Percentiles rank a stretch among this genome's conserved stretches.
Evolutionary conservation across 1,140 invertebrate genomes (phyloP).

Genomic region (Anastrepha ludens): DNA sequence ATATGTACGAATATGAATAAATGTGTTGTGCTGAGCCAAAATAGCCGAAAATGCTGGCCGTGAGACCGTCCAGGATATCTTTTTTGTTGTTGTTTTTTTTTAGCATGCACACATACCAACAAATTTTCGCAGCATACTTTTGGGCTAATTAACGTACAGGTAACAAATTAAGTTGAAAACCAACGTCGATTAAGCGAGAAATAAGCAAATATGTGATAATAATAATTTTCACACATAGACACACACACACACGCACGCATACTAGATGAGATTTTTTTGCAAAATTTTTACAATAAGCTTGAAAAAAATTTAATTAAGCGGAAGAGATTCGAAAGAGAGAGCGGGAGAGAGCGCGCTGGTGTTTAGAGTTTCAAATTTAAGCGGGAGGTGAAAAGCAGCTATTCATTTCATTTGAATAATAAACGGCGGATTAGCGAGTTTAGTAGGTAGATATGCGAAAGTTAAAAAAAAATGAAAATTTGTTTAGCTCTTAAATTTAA

Average conservation of each 20-base stretch:
- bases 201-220: constrained; percentile 48
- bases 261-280: not conserved
- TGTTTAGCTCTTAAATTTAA: too few relatives aligned
- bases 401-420: too few relatives aligned
- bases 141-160: not conserved
- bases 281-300: not conserved
- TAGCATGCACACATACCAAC: constrained; percentile 9
- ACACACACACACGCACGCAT: not conserved
- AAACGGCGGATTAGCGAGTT: too few relatives aligned
- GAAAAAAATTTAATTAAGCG: not conserved
- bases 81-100: not conserved
- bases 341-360: too few relatives aligned
- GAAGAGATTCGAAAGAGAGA: too few relatives aligned
- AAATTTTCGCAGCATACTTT: constrained; percentile 45
- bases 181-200: not conserved
- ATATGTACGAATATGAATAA: not conserved
- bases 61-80: constrained; percentile 16
- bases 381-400: too few relatives aligned
- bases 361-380: too few relatives aligned
- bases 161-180: not conserved
- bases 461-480: too few relatives aligned
- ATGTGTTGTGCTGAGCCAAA: not conserved
- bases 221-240: not conserved
- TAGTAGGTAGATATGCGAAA: too few relatives aligned
- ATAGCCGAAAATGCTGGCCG: constrained; percentile 35